phyloP scores from a whole-genome alignment of 2,113 vertebrate genomes.

The Rhineura floridana region DNA sequence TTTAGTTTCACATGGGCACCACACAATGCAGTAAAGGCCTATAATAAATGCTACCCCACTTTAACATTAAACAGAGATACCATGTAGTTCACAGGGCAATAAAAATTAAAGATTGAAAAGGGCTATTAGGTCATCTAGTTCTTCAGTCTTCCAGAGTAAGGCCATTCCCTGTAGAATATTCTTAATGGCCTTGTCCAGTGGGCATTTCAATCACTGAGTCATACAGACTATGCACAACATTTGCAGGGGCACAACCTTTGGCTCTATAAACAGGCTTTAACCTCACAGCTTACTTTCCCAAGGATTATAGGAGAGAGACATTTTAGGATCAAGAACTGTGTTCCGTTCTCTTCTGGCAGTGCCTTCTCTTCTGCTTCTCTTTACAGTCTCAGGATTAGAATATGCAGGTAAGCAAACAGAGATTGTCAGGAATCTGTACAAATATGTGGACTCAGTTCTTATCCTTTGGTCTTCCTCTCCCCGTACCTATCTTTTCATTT shows the following conservation, averaged over 20 bases:
- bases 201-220: not conserved
- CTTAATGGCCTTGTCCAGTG: not conserved
- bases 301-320: not conserved
- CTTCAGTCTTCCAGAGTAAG: slow-evolving; percentile 15
- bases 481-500: not conserved
- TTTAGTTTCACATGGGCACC: slow-evolving; percentile 43
- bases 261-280: not conserved
- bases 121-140: slow-evolving; percentile 36
- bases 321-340: not conserved
- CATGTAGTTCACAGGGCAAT: slow-evolving; percentile 38
- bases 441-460: not conserved
- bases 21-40: slow-evolving; percentile 22
- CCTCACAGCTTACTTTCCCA: not conserved
- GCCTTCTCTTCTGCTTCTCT: not conserved
- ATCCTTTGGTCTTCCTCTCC: not conserved
- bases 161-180: slow-evolving; percentile 34
- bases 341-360: not conserved
- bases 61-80: slow-evolving; percentile 56
- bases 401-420: not conserved
- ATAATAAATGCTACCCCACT: slow-evolving; percentile 40
- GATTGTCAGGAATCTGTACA: not conserved
- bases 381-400: not conserved
- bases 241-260: slow-evolving; percentile 7
- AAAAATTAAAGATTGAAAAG: slow-evolving; percentile 32
- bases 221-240: not conserved